Percentiles rank a stretch among this genome's conserved stretches.
These are phyloP conservation scores for Chlorocebus sabaeus DNA, from an alignment of 2,113 vertebrate species.

Conservation along the genomic window DNA sequence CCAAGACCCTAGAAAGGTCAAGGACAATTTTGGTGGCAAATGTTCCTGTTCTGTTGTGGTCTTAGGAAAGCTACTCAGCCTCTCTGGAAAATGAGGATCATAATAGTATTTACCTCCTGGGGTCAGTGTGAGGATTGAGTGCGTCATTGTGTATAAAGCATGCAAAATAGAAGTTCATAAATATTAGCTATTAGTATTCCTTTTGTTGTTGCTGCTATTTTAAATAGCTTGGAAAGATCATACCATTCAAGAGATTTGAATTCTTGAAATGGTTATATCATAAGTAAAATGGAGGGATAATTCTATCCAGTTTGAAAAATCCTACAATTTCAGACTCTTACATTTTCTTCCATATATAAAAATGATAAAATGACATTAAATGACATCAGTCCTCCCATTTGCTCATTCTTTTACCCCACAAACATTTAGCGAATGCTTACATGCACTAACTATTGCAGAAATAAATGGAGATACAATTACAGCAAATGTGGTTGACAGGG, in stretches of 20 bases:
- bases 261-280: neutral
- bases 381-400: neutral
- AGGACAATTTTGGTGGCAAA: neutral
- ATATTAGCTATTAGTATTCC: too few relatives aligned
- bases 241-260: neutral
- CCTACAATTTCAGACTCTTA: neutral
- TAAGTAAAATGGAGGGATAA: neutral
- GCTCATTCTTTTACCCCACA: neutral
- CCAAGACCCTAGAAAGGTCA: neutral
- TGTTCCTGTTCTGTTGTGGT: neutral
- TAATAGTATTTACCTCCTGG: fast-evolving
- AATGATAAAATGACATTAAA: neutral
- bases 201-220: neutral
- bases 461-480: too few relatives aligned
- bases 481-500: too few relatives aligned
- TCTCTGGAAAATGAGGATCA: neutral
- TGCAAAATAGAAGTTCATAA: neutral
- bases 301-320: neutral
- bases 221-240: neutral
- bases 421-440: neutral
- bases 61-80: neutral
- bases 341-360: neutral
- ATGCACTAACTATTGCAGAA: neutral
- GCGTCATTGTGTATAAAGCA: neutral
- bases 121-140: neutral